Conservation (phyloP, 2,888 invertebrate species). For the Cryptophagus acutangulus region DNA sequence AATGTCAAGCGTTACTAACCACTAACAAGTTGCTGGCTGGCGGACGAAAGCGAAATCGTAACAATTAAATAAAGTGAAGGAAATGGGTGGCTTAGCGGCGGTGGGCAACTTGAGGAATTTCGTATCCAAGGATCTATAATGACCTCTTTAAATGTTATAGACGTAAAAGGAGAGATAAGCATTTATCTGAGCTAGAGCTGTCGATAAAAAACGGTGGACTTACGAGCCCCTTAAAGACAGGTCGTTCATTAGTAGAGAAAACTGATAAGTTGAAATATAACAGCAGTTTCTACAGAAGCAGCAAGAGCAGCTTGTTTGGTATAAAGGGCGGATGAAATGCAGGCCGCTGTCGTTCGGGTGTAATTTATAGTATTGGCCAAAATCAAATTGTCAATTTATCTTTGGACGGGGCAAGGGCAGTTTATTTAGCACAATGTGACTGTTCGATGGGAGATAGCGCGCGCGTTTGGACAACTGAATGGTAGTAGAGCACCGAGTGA, state of each 20-base stretch:
- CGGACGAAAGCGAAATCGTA: background rate
- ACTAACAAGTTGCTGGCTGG: constrained; percentile 14
- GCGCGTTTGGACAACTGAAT: constrained; percentile 38
- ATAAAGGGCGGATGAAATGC: background rate
- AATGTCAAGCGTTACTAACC: constrained; percentile 11
- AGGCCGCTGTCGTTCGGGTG: background rate
- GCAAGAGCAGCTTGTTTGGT: constrained; percentile 2
- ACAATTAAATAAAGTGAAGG: background rate
- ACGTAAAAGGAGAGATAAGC: constrained; percentile 24
- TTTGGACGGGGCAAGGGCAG: constrained; percentile 18
- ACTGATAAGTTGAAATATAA: constrained; percentile 28
- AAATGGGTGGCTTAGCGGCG: background rate
- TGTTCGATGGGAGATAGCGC: constrained; percentile 31
- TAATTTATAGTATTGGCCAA: constrained; percentile 26
- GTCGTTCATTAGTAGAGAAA: constrained; percentile 28
- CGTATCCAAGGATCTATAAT: constrained; percentile 11
- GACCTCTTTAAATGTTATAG: constrained; percentile 12
- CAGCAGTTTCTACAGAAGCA: constrained; percentile 7
- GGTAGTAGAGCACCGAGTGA: constrained; percentile 34
- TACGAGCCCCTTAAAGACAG: constrained; percentile 26
- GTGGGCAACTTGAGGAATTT: background rate
- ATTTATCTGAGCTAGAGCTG: constrained; percentile 23
- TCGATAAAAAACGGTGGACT: constrained; percentile 26
- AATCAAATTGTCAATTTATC: constrained; percentile 29
- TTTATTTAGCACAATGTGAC: constrained; percentile 28